Conservation (phyloP, 2,797 vertebrate genomes). For the Sebastes steindachneri region DNA sequence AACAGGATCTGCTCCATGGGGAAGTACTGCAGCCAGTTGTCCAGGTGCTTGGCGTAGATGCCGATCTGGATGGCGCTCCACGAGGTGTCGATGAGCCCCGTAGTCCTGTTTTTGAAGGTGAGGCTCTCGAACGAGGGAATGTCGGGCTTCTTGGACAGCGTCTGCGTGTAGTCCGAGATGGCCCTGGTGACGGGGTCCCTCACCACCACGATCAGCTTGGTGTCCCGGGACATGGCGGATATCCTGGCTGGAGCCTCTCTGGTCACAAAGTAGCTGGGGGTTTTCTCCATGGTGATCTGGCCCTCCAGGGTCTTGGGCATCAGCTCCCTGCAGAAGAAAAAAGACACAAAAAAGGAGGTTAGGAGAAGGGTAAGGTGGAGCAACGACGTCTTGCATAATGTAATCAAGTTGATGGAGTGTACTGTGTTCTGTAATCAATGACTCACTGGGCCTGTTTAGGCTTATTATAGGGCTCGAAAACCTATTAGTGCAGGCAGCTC, state of each 20-base stretch:
- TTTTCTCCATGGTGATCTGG: conserved; percentile 97
- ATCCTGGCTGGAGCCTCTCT: conserved; percentile 90
- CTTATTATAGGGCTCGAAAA: conserved; percentile 69
- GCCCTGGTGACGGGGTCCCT: conserved; percentile 92
- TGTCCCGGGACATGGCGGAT: conserved; percentile 88
- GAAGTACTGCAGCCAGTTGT: conserved; percentile 89
- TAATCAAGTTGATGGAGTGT: conserved; percentile 76
- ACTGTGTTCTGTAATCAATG: conserved; percentile 71
- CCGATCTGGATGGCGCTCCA: conserved; percentile 90
- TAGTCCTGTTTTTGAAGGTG: conserved; percentile 89
- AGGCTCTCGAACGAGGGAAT: conserved; percentile 87
- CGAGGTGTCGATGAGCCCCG: conserved; percentile 87
- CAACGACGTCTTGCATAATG: conserved; percentile 61
- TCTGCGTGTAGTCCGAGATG: conserved; percentile 94
- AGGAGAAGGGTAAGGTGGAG: conserved; percentile 79
- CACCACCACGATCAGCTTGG: conserved; percentile 93
- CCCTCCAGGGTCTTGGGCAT: conserved; percentile 93
- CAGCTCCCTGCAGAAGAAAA: conserved; percentile 81
- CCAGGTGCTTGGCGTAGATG: conserved; percentile 90
- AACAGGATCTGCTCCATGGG: conserved; percentile 87
- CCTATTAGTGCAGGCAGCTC: conserved; percentile 72
- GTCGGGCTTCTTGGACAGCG: conserved; percentile 86
- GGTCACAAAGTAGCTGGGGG: conserved; percentile 94
- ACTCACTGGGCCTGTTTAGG: conserved; percentile 70
- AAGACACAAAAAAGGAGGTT: conserved; percentile 12